Evolutionary conservation across 2,888 invertebrate genomes (phyloP).

Genomic region (Trissolcus japonicus): DNA sequence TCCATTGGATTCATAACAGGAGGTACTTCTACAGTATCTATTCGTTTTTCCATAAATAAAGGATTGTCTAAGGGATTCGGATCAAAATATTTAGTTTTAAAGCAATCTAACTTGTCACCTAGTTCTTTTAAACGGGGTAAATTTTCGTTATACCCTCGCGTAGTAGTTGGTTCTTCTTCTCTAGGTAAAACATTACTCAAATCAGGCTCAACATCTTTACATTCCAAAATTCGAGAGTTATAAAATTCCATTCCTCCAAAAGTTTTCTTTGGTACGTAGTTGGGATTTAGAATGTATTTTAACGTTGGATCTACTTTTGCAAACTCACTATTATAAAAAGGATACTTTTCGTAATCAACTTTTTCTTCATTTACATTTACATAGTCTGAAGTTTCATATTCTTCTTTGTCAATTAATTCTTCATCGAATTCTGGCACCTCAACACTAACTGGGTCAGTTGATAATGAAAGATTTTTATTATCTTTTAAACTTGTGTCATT

Average conservation of each 20-base stretch:
- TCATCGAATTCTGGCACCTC: conserved; percentile 67
- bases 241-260: conserved; percentile 85
- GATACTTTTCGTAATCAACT: conserved; percentile 79
- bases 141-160: conserved; percentile 64
- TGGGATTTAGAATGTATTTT: conserved; percentile 82
- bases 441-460: conserved; percentile 64
- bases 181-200: conserved; percentile 68
- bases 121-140: conserved; percentile 79
- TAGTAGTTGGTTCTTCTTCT: conserved; percentile 65
- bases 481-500: conserved; percentile 61
- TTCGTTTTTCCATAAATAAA: conserved; percentile 78
- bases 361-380: conserved; percentile 32
- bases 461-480: conserved; percentile 66
- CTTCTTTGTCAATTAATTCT: conserved; percentile 54
- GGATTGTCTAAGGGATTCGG: conserved; percentile 86
- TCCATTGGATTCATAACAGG: conserved; percentile 61
- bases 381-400: conserved; percentile 29
- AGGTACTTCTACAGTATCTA: conserved; percentile 66
- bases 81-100: conserved; percentile 83
- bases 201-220: conserved; percentile 72
- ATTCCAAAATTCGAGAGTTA: conserved; percentile 78
- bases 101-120: conserved; percentile 86
- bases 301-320: conserved; percentile 80
- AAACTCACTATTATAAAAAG: conserved; percentile 79
- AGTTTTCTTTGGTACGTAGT: conserved; percentile 81